A percentile compares a stretch with the other conserved stretches of the same genome.
These are phyloP conservation scores for Ceyx margarethae DNA, from an alignment of 2,113 vertebrate genomes.

Conservation along the genomic window DNA sequence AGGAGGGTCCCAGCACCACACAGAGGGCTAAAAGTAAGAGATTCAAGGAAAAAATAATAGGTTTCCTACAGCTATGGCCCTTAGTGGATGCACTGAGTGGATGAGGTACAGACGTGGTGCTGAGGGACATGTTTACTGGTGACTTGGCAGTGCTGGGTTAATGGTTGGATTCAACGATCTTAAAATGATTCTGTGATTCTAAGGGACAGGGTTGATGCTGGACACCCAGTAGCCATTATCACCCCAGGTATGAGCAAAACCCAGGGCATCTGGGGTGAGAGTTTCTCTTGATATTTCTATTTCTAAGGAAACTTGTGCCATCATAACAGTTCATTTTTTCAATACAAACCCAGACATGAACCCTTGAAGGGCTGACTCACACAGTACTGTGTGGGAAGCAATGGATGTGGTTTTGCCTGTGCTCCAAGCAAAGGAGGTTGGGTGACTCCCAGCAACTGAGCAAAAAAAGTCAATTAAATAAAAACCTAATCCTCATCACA, in stretches of 20 bases:
- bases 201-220: background rate
- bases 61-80: background rate
- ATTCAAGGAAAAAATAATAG: background rate
- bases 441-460: background rate
- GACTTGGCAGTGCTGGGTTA: too few species aligned
- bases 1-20: background rate
- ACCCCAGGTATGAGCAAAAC: background rate
- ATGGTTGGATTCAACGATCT: too few species aligned
- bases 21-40: background rate
- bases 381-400: background rate
- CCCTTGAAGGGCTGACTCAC: background rate
- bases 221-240: background rate
- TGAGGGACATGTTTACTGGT: too few species aligned
- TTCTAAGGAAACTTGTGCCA: background rate
- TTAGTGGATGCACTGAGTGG: accelerated
- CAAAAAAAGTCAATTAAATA: background rate
- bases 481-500: background rate
- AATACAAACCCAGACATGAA: background rate
- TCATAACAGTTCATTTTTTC: background rate
- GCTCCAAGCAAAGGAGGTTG: background rate
- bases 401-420: background rate
- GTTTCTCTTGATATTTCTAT: background rate
- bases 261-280: background rate
- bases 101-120: background rate
- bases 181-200: too few species aligned